Evolutionary conservation across 53 echinoderm and acorn worm genomes (phyloP).

Genomic region (Echinarachnius parma): DNA sequence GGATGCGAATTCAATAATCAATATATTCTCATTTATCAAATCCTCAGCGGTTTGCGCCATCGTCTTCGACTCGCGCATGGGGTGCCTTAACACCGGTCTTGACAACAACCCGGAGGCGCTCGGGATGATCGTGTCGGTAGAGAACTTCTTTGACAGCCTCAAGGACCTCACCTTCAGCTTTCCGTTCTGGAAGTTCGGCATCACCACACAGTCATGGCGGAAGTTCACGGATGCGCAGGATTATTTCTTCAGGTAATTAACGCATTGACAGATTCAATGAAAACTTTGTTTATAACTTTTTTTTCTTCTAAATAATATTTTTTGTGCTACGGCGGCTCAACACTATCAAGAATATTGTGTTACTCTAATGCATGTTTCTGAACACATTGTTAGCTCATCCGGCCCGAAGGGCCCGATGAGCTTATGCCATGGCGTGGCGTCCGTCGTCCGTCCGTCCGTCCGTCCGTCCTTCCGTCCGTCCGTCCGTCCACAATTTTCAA

Average conservation of each 20-base stretch:
- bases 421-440: too few species aligned
- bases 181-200: slow-evolving; percentile 91
- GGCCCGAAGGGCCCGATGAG: too few species aligned
- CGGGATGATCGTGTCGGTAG: slow-evolving; percentile 63
- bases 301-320: too few species aligned
- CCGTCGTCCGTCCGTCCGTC: too few species aligned
- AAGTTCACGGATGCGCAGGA: slow-evolving; percentile 89
- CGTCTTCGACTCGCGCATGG: slow-evolving; percentile 75
- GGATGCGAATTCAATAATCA: too few species aligned
- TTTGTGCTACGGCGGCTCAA: too few species aligned
- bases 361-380: too few species aligned
- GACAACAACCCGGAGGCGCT: slow-evolving; percentile 63
- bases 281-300: too few species aligned
- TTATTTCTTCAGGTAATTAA: slow-evolving; percentile 72
- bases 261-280: neutral
- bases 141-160: slow-evolving; percentile 71
- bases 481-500: too few species aligned
- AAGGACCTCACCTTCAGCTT: slow-evolving; percentile 88
- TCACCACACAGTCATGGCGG: slow-evolving; percentile 75
- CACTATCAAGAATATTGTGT: too few species aligned
- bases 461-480: too few species aligned
- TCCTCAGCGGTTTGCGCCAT: slow-evolving; percentile 66
- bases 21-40: neutral
- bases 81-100: slow-evolving; percentile 64
- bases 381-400: too few species aligned